Conservation (phyloP, 2,888 invertebrate species). For the Abrostola tripartita region DNA sequence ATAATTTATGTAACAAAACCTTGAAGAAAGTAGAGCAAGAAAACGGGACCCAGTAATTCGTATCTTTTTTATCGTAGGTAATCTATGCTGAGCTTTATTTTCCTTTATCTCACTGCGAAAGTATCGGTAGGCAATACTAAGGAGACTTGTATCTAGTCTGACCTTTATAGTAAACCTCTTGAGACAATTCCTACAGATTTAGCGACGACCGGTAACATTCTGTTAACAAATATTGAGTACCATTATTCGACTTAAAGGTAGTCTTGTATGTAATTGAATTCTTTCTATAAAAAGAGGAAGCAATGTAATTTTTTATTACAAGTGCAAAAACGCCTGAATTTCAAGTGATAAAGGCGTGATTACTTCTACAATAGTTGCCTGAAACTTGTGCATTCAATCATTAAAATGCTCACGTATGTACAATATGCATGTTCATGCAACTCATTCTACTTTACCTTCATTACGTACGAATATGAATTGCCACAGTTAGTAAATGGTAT, state of each 20-base stretch:
- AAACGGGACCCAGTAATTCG: neutral
- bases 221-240: constrained; percentile 17
- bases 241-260: constrained; percentile 15
- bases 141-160: constrained; percentile 15
- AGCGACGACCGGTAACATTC: constrained; percentile 10
- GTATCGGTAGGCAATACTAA: constrained; percentile 25
- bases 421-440: constrained; percentile 51
- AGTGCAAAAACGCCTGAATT: neutral
- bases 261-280: neutral
- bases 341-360: constrained; percentile 44
- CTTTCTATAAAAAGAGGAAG: neutral
- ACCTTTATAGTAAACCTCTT: constrained; percentile 20
- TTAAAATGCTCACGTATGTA: constrained; percentile 38
- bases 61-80: neutral
- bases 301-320: neutral
- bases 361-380: constrained; percentile 28
- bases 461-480: constrained; percentile 35
- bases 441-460: constrained; percentile 44
- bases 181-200: constrained; percentile 17
- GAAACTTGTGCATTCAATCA: constrained; percentile 53
- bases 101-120: constrained; percentile 10
- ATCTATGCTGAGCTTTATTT: neutral
- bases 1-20: neutral
- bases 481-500: constrained; percentile 1
- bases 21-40: neutral